phyloP scores from a whole-genome alignment of 1,140 invertebrate species.

The Anthonomus grandis region DNA sequence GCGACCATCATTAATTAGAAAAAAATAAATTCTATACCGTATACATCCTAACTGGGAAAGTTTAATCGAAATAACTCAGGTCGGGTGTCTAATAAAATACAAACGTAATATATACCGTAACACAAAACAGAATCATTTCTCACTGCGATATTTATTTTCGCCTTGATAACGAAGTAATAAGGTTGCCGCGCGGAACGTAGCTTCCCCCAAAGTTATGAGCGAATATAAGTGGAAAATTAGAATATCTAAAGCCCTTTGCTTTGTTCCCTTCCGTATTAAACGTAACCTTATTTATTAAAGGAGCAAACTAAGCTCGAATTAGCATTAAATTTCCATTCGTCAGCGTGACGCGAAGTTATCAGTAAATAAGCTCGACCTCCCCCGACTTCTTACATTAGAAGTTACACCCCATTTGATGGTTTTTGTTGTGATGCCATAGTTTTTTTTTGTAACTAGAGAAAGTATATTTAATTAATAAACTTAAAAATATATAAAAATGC shows the following conservation, averaged over 20 bases:
- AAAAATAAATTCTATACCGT: too few species aligned
- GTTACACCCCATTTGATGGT: too few species aligned
- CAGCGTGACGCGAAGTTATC: constrained; percentile 46
- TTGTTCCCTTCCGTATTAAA: constrained; percentile 42
- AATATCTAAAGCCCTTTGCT: constrained; percentile 42
- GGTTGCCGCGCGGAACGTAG: constrained; percentile 30
- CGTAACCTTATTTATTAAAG: constrained; percentile 45
- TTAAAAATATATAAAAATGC: too few species aligned
- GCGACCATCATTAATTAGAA: too few species aligned
- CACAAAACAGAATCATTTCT: constrained; percentile 27
- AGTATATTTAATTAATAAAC: too few species aligned
- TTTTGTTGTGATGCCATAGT: too few species aligned
- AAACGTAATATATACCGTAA: constrained; percentile 25
- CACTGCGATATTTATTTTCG: constrained; percentile 30
- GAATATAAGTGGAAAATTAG: constrained; percentile 43
- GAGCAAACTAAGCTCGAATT: constrained; percentile 44
- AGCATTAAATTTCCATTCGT: constrained; percentile 47
- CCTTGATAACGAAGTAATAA: constrained; percentile 37
- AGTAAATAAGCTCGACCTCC: constrained; percentile 44
- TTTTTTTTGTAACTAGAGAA: too few species aligned
- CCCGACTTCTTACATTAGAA: constrained; percentile 28
- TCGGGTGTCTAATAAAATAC: constrained; percentile 21
- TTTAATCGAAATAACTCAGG: constrained; percentile 25
- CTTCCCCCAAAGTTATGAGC: constrained; percentile 38
- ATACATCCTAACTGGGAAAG: background rate